Evolutionary conservation across 2,888 invertebrate species (phyloP), one percentile per base, ranked within the genome.

Genomic region (Andricus curvator): DNA sequence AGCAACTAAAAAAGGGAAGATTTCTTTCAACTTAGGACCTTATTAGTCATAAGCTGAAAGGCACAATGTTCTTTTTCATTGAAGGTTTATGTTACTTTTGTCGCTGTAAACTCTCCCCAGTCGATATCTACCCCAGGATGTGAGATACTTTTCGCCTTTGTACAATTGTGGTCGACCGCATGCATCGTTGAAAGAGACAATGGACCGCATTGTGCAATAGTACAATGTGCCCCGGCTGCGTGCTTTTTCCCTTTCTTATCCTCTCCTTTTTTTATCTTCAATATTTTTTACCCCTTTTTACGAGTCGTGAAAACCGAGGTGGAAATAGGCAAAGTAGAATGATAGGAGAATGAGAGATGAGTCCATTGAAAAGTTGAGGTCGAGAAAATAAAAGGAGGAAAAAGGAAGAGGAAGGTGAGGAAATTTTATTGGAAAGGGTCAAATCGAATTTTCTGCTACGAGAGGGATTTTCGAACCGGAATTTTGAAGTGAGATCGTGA

Each of bases 1-100:
- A 83, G 86, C 84, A 81, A 85, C 8, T 25, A 33, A 41, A 15
- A 41, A 41, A 13, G 41, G 1, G 44, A 29, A 65, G 22, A 51
- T 66, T 41, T 37, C 6, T n/a, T 29, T 22, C 41, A 29, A 8
- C 64, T 41, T 29, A 29, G 67, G 25, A 20, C 68, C 70, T 76
- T 25, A 33, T 65, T 48, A 48, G 33, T 66, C 37, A n/a, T 20
- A 29, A 37, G 8, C 29, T 9, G 64, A 29, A 65, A 29, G 6
- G 15, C 41, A 41, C 41, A 41, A 41, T 41, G 15, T 44, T 44
- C 48, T 17, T 48, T 15, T 17, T 17, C 15, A 20, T 22, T 48
- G 29, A 41, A 22, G 33, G 17, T 77, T 79, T 41, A 33, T 20
- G n/a, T 74, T 20, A 74, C 33, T 74, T 56, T 74, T 56, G 56